Evolutionary conservation across 2,888 invertebrate genomes (phyloP), one percentile per base, ranked within the genome.

Genomic region (Plebejus anna): DNA sequence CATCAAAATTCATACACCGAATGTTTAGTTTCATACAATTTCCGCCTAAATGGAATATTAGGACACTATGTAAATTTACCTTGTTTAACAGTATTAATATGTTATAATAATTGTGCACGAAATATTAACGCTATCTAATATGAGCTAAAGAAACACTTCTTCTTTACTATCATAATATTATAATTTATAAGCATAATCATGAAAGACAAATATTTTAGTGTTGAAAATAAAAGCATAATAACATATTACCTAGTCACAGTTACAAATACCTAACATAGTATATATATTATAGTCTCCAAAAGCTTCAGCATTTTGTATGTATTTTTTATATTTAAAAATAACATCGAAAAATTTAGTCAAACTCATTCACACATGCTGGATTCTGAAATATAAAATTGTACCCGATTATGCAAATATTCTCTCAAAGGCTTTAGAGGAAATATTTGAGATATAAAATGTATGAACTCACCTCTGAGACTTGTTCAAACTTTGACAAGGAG

Each of bases 21-120:
- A 73, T 55, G n/a, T 73, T 73, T 72, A 72, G 72, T 42, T 73
- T 71, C 71, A 71, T 71, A 42, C 71, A 71, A 71, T 71, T 71
- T 71, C 71, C 71, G 42, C 71, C 22, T n/a, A 71, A 71, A 71
- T 71, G 22, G 71, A 42, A 3, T 42, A 71, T 71, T 71, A 71
- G 71, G 42, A 42, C 71, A 22, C 42, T 42, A 42, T 71, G 71
- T 71, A 71, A 71, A 71, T 71, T 71, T 71, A 42, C 42, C 71
- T 71, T n/a, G 38, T 73, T 16, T 32, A 28, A 13, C 72, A 47
- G 47, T 72, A 72, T 72, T 72, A 72, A 47, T 72, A 51, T 28
- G 72, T 42, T 47, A 28, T 72, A 47, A 72, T 72, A 47, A 51
- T 72, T 47, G 11, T 73, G 22, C 9, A 22, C 11, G 70, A 38